phyloP scores from a whole-genome alignment of 2,797 vertebrate species.

The Pipistrellus nathusii region DNA sequence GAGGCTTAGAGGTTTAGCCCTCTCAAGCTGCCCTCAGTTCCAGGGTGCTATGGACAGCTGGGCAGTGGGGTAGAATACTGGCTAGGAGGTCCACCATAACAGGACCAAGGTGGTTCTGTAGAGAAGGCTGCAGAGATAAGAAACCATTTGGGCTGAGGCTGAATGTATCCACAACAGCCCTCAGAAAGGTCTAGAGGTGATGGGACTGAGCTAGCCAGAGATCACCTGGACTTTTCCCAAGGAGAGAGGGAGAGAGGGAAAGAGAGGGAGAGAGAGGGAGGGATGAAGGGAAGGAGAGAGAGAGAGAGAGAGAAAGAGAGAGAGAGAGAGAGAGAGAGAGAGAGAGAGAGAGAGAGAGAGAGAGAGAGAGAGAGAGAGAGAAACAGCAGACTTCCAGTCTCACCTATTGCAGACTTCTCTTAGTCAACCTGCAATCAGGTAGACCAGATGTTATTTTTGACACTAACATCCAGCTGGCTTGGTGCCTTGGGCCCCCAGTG shows the following conservation, averaged over 20 bases:
- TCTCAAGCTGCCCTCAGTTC: not conserved
- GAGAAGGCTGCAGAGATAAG: not conserved
- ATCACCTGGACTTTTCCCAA: not conserved
- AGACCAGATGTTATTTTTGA: not conserved
- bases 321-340: not conserved
- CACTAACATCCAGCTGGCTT: not conserved
- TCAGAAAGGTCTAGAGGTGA: not conserved
- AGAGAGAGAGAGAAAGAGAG: not conserved
- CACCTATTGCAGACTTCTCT: not conserved
- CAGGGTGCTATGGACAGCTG: not conserved
- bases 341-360: too few relatives aligned
- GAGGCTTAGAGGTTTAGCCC: not conserved
- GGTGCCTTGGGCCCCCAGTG: accelerated
- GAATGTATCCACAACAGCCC: not conserved
- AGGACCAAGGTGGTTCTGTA: not conserved
- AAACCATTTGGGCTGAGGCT: not conserved
- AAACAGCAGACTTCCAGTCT: not conserved
- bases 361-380: not conserved
- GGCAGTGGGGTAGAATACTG: accelerated
- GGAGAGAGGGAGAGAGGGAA: not conserved
- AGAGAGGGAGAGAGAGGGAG: too few relatives aligned
- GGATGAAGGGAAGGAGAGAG: not conserved
- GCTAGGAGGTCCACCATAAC: not conserved
- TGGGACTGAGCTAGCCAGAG: not conserved
- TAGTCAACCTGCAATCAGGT: not conserved